Base-by-base conservation (phyloP, 2,797 vertebrate species). In the Gephyroberyx darwinii region DNA sequence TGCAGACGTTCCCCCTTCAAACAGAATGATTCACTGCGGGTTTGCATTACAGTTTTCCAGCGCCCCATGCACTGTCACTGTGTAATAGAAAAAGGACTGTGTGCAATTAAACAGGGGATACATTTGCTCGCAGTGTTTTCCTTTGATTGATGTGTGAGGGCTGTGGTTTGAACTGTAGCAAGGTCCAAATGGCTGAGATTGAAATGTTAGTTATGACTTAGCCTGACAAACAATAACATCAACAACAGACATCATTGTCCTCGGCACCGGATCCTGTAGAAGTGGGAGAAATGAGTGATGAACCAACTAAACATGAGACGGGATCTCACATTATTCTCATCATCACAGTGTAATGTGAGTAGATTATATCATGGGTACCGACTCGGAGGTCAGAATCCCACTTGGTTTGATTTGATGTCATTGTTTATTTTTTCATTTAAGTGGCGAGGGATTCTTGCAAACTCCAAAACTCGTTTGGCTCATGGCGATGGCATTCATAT, bases 151-250 rank as follows among this genome's bases (percentile, higher is more conserved):
- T 90, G 88, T 80, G 82, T 76, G 86, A 81, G 85, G 86, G 80
- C 81, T 84, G 81, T 51, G 81, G 87, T 89, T 80, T 74, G 64
- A 65, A 81, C 83, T 54, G 71, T 82, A 87, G 91, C 87, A 30
- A 83, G 86, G 86, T 87, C 89, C 90, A 90, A 91, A 92, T 87
- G 85, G 80, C 75, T 78, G 10, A 0, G 85, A 91, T 90, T 90
- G 83, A 90, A 92, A 89, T 60, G 75, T 89, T 88, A 80, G 85
- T 78, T 88, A 89, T 86, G 90, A 90, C 89, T 88, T 68, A 69
- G 78, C 78, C 83, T 89, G 88, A 86, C 91, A 88, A 91, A 91
- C 84, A 88, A 86, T 84, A 89, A 88, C 82, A 88, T 86, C 83
- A 81, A 72, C 75, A 67, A 26, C 81, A 85, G 84, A 80, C 78